Evolutionary conservation across 2,113 vertebrate genomes (phyloP).

Genomic region (Probosciger aterrimus): DNA sequence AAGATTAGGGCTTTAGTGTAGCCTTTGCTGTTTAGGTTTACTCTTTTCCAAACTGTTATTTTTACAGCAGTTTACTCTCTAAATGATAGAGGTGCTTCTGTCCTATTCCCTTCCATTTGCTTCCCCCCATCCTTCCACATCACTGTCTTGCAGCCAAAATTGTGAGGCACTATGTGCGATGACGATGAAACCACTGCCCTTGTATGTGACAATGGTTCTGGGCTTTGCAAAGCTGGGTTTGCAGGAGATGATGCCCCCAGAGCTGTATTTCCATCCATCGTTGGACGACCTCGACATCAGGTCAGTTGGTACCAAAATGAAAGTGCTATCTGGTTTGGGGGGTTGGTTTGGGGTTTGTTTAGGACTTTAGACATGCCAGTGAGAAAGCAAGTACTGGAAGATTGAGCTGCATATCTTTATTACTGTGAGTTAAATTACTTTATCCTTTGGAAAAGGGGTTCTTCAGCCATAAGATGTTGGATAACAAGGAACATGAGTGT

Average conservation of each 20-base stretch:
- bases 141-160: background rate
- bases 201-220: conserved; percentile 88
- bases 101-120: background rate
- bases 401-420: background rate
- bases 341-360: background rate
- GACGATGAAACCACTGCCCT: conserved; percentile 87
- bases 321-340: background rate
- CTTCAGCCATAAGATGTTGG: background rate
- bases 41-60: background rate
- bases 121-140: background rate
- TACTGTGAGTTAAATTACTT: background rate
- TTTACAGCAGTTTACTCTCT: background rate
- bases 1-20: background rate
- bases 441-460: background rate
- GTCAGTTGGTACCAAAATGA: conserved; percentile 35
- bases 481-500: background rate
- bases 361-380: background rate
- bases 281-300: conserved; percentile 85
- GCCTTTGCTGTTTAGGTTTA: background rate
- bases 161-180: conserved; percentile 76
- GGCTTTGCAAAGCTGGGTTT: conserved; percentile 90
- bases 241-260: conserved; percentile 87
- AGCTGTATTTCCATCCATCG: conserved; percentile 87
- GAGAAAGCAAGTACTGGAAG: background rate
- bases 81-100: background rate